Evolutionary conservation across 2,888 invertebrate species (phyloP).

Genomic region (Chaetogeoica ovagalla): DNA sequence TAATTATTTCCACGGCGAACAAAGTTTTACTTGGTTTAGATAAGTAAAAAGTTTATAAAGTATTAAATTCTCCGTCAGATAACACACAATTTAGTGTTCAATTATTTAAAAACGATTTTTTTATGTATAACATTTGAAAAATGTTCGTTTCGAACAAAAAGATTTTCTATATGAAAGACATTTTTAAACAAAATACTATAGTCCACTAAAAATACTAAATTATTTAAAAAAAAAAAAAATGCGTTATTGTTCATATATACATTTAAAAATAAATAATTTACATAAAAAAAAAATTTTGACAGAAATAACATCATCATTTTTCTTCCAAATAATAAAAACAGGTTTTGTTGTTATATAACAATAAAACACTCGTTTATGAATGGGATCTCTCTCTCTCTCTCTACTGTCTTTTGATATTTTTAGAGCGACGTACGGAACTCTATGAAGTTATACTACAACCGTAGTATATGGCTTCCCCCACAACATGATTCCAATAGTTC

Average conservation of each 20-base stretch:
- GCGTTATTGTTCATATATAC: neutral
- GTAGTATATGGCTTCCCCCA: neutral
- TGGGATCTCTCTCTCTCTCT: too few relatives aligned
- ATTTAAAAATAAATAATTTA: slow-evolving; percentile 6
- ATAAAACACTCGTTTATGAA: slow-evolving; percentile 3
- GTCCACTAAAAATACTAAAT: too few relatives aligned
- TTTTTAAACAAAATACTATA: too few relatives aligned
- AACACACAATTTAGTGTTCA: neutral
- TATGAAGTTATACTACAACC: neutral
- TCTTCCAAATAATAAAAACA: slow-evolving; percentile 5
- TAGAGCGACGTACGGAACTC: neutral
- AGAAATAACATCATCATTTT: slow-evolving; percentile 5
- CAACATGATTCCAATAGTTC: neutral
- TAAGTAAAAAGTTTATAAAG: too few relatives aligned
- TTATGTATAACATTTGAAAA: too few relatives aligned
- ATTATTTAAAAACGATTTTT: neutral
- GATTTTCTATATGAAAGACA: too few relatives aligned
- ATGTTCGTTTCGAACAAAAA: too few relatives aligned
- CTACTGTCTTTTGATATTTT: neutral
- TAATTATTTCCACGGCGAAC: too few relatives aligned
- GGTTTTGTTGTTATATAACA: slow-evolving; percentile 1
- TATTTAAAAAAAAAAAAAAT: neutral
- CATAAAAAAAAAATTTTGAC: neutral
- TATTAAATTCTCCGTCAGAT: neutral
- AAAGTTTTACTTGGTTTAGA: too few relatives aligned